Evolutionary conservation across 2,113 vertebrate species (phyloP).

Genomic region (Corythaeola cristata): DNA sequence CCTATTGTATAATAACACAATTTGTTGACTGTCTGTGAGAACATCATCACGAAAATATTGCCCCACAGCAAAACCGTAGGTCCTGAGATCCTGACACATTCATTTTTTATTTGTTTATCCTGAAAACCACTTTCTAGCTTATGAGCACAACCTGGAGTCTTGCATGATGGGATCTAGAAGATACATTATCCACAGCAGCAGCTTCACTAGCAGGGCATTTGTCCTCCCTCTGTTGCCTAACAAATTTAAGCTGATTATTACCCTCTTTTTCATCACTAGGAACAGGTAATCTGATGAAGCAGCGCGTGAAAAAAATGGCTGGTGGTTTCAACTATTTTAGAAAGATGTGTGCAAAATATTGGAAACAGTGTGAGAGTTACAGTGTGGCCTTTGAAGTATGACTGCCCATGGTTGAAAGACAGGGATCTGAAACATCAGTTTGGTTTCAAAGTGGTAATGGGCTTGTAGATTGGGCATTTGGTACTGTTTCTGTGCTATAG

Average conservation of each 20-base stretch:
- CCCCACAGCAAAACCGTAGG: not conserved
- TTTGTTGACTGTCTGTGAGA: conserved; percentile 38
- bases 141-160: not conserved
- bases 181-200: not conserved
- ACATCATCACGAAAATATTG: conserved; percentile 6
- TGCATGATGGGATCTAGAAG: not conserved
- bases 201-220: not conserved
- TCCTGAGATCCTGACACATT: not conserved
- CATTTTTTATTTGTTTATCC: not conserved
- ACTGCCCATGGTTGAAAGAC: not conserved
- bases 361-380: not conserved
- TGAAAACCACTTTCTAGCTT: not conserved
- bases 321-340: not conserved
- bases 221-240: not conserved
- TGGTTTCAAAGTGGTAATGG: not conserved
- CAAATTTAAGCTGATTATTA: not conserved
- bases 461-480: not conserved
- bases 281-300: not conserved
- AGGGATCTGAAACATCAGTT: not conserved
- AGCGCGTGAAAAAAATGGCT: not conserved
- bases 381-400: not conserved
- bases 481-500: not conserved
- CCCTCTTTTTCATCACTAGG: not conserved
- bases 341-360: not conserved
- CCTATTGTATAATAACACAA: not conserved